Base-by-base conservation (phyloP, 1,140 invertebrate species). In the Caenorhabditis briggsae region DNA sequence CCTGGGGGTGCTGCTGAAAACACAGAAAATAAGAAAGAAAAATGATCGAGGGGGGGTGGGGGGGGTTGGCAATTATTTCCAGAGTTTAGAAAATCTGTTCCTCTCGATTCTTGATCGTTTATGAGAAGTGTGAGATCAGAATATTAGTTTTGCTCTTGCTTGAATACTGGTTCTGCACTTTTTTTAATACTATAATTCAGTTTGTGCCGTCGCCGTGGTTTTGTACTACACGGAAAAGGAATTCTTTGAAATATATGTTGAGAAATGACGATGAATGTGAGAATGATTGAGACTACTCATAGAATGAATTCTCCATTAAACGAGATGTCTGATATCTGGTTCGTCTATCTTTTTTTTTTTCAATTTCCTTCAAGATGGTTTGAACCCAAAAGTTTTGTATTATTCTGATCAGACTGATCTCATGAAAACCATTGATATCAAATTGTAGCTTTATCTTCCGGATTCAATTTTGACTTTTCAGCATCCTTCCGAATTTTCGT, bases 231-330 rank as follows among this genome's bases (percentile, higher is more conserved):
- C 7, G 18, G 18, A 58, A 58, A 18, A 7, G 11, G 23, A 20
- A 61, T 33, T 25, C 23, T 61, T 61, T 23, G 33, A 18, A 2
- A 53, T 50, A 5, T 46, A 9, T 74, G 33, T 33, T 33, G 46
- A 25, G n/a, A 43, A 78, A 78, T 78, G 70, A 78, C 46, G 70
- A 78, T 50, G 43, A 78, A 78, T 78, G 70, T 78, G 70, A 14
- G 46, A 78, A 78, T 78, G 43, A 78, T 78, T 78, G 70, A 43
- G 70, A 78, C 46, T 50, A 50, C 70, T 78, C 46, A 78, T 53
- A 50, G n/a, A 8, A 48, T 70, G n/a, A 8, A 48, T 70, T 50
- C 18, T 78, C 46, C 5, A 50, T 9, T 78, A 7, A 11, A 53
- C n/a, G 50, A 78, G 70, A 48, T 78, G 46, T 50, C 70, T 78